Conservation (phyloP, 2,888 invertebrate genomes). For the Tridacna gigas region DNA sequence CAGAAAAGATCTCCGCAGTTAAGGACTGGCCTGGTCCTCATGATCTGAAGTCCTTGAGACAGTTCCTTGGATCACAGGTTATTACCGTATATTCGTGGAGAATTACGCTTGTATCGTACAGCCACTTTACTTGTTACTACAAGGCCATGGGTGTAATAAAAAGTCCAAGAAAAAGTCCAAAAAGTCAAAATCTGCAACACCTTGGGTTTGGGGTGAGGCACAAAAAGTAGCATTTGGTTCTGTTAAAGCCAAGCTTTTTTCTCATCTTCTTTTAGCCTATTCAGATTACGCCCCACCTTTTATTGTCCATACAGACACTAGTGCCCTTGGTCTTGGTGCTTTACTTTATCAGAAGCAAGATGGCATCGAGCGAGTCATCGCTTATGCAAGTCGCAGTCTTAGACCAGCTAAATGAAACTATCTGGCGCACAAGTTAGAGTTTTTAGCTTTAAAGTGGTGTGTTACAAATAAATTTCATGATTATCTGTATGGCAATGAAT, state of each 20-base stretch:
- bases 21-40: conserved; percentile 10
- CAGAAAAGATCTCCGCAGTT: conserved; percentile 5
- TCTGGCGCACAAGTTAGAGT: not conserved
- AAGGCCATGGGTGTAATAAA: not conserved
- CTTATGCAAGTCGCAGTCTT: not conserved
- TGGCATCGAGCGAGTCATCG: not conserved
- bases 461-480: too few species aligned
- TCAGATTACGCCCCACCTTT: conserved; percentile 47
- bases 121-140: conserved; percentile 5
- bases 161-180: conserved; percentile 17
- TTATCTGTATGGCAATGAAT: not conserved
- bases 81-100: conserved; percentile 17
- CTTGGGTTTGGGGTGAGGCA: conserved; percentile 26
- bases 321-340: conserved; percentile 44
- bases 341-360: conserved; percentile 44
- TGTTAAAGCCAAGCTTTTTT: conserved; percentile 19
- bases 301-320: conserved; percentile 48
- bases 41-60: conserved; percentile 13
- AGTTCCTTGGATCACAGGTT: conserved; percentile 31
- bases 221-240: conserved; percentile 41
- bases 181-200: not conserved
- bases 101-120: not conserved
- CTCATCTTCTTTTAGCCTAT: conserved; percentile 44
- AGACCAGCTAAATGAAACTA: not conserved
- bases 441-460: conserved; percentile 1